Conservation (phyloP, 2,797 vertebrate genomes). For the Typhlichthys eigenmanni region DNA sequence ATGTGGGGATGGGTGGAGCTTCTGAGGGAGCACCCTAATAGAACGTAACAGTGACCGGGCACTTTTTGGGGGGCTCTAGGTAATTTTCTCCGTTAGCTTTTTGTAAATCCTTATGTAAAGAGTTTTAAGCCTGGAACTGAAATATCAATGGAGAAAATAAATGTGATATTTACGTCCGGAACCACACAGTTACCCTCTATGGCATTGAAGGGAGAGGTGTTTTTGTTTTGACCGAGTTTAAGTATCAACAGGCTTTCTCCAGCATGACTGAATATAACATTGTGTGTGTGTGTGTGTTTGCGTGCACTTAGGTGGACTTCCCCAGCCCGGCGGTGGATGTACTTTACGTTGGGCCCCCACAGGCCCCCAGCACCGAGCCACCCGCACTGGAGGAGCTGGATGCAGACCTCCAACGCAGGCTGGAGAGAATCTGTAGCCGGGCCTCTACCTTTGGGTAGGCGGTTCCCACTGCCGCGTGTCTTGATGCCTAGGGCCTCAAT, state of each 20-base stretch:
- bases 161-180: no score
- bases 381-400: slow-evolving; percentile 83
- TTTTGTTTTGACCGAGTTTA: no score
- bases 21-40: no score
- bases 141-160: no score
- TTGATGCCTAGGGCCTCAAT: neutral
- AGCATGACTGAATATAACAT: neutral
- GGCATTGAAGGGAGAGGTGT: no score
- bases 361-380: slow-evolving; percentile 68
- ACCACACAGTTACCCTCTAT: no score
- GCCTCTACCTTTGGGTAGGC: slow-evolving; percentile 87
- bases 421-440: slow-evolving; percentile 86
- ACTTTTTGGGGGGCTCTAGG: no score
- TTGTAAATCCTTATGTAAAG: no score
- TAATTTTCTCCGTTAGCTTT: no score
- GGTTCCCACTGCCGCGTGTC: neutral
- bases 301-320: slow-evolving; percentile 86
- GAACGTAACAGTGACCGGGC: no score
- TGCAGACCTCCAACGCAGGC: slow-evolving; percentile 78
- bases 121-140: no score
- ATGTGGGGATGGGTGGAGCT: no score
- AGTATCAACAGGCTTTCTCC: neutral
- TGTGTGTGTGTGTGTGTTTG: neutral
- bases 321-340: slow-evolving; percentile 83
- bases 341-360: slow-evolving; percentile 84